Conservation (phyloP, 2,113 vertebrate genomes). For the Gobius niger region DNA sequence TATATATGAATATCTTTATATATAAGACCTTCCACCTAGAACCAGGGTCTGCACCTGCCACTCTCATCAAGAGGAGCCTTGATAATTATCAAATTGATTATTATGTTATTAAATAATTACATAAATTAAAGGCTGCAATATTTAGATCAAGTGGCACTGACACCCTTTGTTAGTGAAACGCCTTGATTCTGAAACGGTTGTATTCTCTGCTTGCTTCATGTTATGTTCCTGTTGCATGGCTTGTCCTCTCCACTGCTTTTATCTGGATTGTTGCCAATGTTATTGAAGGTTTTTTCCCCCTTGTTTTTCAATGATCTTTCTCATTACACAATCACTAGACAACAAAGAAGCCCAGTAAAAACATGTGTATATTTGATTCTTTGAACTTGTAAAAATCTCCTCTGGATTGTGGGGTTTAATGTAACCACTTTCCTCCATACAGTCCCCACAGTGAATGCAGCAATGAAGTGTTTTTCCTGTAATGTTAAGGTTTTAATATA, state of each 20-base stretch:
- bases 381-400: neutral
- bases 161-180: neutral
- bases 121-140: no score
- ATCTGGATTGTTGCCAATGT: constrained; percentile 17
- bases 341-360: neutral
- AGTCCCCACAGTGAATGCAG: no score
- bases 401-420: neutral
- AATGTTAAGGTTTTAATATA: no score
- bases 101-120: no score
- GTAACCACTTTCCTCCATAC: no score
- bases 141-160: neutral
- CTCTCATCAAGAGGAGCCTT: no score
- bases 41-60: no score
- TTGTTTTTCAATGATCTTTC: neutral
- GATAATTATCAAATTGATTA: no score
- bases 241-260: constrained; percentile 18
- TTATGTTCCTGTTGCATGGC: constrained; percentile 15
- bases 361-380: neutral
- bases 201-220: neutral
- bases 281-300: neutral
- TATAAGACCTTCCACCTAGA: no score
- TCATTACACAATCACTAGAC: neutral
- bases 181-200: neutral
- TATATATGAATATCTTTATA: no score
- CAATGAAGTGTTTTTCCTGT: no score